A percentile compares a stretch with the other conserved stretches of the same genome.
Evolutionary conservation across 1,140 invertebrate genomes (phyloP).

Genomic region (Gryon sp.): DNA sequence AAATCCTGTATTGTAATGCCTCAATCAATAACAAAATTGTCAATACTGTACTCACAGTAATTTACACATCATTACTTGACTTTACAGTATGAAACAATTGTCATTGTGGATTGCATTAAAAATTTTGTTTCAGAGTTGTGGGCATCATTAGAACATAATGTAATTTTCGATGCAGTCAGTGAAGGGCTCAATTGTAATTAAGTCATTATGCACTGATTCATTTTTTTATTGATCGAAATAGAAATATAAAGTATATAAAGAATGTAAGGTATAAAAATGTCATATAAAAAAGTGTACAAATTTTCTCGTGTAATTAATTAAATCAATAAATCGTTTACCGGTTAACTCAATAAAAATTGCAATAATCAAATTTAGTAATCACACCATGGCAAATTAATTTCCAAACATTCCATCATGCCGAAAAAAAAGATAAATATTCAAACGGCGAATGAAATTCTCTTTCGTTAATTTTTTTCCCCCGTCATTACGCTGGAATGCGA

Average conservation of each 20-base stretch:
- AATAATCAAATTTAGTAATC: too few relatives aligned
- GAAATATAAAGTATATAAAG: too few relatives aligned
- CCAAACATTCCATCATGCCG: slow-evolving; percentile 1
- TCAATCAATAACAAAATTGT: slow-evolving; percentile 51
- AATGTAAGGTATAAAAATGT: too few relatives aligned
- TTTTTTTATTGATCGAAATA: too few relatives aligned
- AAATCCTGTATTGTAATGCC: slow-evolving; percentile 38
- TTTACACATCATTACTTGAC: slow-evolving; percentile 44
- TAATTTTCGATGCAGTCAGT: slow-evolving; percentile 14
- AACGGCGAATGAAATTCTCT: neutral
- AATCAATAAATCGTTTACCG: too few relatives aligned
- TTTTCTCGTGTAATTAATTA: too few relatives aligned
- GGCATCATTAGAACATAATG: slow-evolving; percentile 38
- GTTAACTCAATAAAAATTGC: too few relatives aligned
- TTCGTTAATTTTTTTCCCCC: slow-evolving; percentile 9
- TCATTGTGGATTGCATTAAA: slow-evolving; percentile 28
- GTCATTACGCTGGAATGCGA: slow-evolving; percentile 32
- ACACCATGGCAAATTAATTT: too few relatives aligned
- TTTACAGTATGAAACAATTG: slow-evolving; percentile 40
- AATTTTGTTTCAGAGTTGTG: slow-evolving; percentile 24
- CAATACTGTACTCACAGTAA: slow-evolving; percentile 26
- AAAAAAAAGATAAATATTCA: slow-evolving; percentile 10
- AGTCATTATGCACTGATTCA: slow-evolving; percentile 9
- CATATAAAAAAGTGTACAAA: too few relatives aligned
- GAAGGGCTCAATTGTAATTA: slow-evolving; percentile 8